Evolutionary conservation across 2,888 invertebrate species (phyloP).

Genomic region (Lordiphosa andalusiaca): DNA sequence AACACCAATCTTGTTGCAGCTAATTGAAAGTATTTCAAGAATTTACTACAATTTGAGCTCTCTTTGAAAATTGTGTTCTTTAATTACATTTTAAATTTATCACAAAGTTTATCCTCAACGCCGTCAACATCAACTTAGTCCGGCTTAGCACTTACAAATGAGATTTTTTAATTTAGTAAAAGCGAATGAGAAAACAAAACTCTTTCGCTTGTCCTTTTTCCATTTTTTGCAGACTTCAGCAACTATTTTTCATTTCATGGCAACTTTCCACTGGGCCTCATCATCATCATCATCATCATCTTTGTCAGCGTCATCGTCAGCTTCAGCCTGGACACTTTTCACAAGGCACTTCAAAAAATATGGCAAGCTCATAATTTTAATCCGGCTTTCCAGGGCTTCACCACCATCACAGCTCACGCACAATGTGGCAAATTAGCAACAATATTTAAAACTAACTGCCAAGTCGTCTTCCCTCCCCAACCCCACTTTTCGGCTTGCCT

Average conservation of each 20-base stretch:
- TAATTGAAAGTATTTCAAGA: too few species aligned
- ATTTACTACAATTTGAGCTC: not conserved
- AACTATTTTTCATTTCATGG: constrained; percentile 34
- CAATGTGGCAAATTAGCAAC: constrained; percentile 72
- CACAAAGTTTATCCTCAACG: constrained; percentile 26
- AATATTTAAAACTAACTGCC: constrained; percentile 70
- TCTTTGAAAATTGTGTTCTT: not conserved
- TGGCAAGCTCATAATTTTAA: constrained; percentile 74
- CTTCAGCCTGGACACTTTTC: constrained; percentile 27
- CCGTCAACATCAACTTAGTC: constrained; percentile 13
- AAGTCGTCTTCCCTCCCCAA: constrained; percentile 20
- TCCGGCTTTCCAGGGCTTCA: constrained; percentile 44
- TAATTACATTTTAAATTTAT: constrained; percentile 11
- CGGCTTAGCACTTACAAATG: constrained; percentile 20
- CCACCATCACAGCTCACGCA: constrained; percentile 43
- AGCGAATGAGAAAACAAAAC: constrained; percentile 2
- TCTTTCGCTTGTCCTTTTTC: constrained; percentile 13
- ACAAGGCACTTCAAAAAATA: constrained; percentile 62
- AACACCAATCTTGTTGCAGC: too few species aligned
- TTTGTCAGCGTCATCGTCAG: constrained; percentile 41
- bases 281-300: constrained; percentile 6
- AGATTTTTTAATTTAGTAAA: constrained; percentile 42
- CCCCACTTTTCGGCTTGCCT: constrained; percentile 27
- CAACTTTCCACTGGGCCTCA: constrained; percentile 19
- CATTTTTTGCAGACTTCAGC: constrained; percentile 42